Evolutionary conservation across 2,113 vertebrate species (phyloP).

Genomic region (Balaeniceps rex): DNA sequence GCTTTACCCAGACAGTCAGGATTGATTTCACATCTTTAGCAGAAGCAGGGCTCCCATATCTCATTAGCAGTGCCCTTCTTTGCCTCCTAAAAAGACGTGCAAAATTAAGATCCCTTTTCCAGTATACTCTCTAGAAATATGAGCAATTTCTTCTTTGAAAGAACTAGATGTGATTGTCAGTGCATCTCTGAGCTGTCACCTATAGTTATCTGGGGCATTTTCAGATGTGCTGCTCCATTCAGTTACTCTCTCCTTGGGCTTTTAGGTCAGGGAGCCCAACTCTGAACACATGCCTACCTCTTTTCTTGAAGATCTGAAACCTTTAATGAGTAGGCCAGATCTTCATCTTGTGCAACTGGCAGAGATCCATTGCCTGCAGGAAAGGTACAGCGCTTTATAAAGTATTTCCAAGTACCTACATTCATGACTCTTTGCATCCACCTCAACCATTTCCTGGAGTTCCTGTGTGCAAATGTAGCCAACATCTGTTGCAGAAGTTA

Average conservation of each 20-base stretch:
- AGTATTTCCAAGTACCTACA: background rate
- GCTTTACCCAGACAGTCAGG: background rate
- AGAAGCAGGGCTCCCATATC: background rate
- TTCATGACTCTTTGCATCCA: background rate
- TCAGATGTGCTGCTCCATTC: background rate
- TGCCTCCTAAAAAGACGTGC: background rate
- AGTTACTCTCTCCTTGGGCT: background rate
- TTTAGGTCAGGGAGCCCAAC: background rate
- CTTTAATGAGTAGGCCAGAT: constrained; percentile 37
- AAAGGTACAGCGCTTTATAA: background rate
- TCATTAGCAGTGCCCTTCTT: background rate
- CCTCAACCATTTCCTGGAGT: constrained; percentile 15
- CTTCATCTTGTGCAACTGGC: constrained; percentile 10
- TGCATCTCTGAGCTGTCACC: background rate
- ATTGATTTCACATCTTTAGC: background rate
- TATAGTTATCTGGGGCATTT: background rate
- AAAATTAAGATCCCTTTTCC: background rate
- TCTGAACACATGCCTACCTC: background rate
- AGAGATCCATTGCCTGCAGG: constrained; percentile 38
- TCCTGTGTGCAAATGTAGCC: background rate
- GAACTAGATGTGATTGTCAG: background rate
- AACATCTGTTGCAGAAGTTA: background rate
- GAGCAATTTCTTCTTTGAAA: background rate
- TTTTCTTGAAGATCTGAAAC: background rate
- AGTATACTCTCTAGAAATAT: background rate